Evolutionary conservation across 2,113 vertebrate species (phyloP), one percentile per base, ranked within the genome.

Genomic region (Dunckerocampus dactyliophorus): DNA sequence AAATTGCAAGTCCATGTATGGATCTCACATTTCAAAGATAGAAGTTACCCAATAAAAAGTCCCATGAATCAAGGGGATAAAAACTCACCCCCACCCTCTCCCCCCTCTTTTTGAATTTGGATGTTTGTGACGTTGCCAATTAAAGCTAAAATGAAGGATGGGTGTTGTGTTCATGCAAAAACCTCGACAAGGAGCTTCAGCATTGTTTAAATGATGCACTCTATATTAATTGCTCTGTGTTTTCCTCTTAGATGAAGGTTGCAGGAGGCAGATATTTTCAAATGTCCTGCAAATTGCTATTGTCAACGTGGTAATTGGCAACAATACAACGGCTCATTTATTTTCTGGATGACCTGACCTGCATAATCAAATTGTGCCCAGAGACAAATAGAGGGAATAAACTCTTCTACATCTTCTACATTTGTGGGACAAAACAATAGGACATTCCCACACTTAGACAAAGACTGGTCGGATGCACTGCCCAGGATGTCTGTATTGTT

Each of bases 321-420:
- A 21, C 54, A 42, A 42, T 42, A 21, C 54, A 56, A 43, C n/a
- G 6, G 37, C 54, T 56, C 34, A 7, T 56, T 56, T n/a, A 56
- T 42, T 56, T 56, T 56, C 53, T 56, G 34, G 53, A 56, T 31
- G 54, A 42, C 37, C 54, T 56, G 54, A 56, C 53, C 11, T 13
- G 53, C 54, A 21, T 56, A 56, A 56, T 56, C 19, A 42, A 42
- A 42, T 15, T 20, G 54, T 43, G 19, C 20, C 37, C 12, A 19
- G 34, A 56, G 54, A 20, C n/a, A 56, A 56, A 51, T 3, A 22
- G 48, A 50, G 48, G 19, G 12, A 50, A 50, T 4, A 55, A 37
- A 55, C 11, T 55, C 31, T 17, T n/a, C 31, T 17, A 10, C 24
- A 20, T 31, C 6, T 49, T 19, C 21, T 49, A 19, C 12, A n/a